Evolutionary conservation across 1,140 invertebrate genomes (phyloP).

Genomic region (Gryon sp.): DNA sequence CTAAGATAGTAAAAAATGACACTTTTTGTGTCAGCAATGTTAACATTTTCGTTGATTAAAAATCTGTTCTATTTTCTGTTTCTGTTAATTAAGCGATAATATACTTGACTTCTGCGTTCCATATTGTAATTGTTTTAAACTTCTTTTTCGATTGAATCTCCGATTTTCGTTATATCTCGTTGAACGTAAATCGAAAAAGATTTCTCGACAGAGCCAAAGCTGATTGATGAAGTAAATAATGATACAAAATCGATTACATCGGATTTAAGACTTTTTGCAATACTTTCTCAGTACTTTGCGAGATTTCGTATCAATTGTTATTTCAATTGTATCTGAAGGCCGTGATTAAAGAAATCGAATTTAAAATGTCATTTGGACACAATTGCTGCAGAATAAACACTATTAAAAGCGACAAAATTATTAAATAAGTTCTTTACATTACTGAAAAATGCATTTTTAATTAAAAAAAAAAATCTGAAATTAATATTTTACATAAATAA

Average conservation of each 20-base stretch:
- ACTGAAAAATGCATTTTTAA: too few relatives aligned
- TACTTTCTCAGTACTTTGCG: too few relatives aligned
- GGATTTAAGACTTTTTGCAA: background rate
- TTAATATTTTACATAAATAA: too few relatives aligned
- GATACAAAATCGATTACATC: background rate
- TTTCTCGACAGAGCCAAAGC: background rate
- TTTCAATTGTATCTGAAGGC: background rate
- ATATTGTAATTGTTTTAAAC: slow-evolving; percentile 35
- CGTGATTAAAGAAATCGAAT: background rate
- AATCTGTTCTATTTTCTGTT: background rate
- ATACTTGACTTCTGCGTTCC: too few relatives aligned
- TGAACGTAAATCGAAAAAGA: background rate
- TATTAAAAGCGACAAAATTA: too few relatives aligned
- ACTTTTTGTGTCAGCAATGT: slow-evolving; percentile 5
- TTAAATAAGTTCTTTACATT: too few relatives aligned
- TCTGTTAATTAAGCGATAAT: too few relatives aligned
- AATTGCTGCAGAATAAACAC: too few relatives aligned
- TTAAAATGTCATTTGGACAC: too few relatives aligned
- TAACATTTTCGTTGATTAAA: slow-evolving; percentile 36
- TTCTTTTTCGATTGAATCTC: background rate
- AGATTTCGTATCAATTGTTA: background rate
- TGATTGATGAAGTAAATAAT: slow-evolving; percentile 15
- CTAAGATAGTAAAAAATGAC: slow-evolving; percentile 44
- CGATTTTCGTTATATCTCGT: slow-evolving; percentile 1
- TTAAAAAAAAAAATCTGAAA: too few relatives aligned